Evolutionary conservation across 1,140 invertebrate species (phyloP), one percentile per base, ranked within the genome.

Genomic region (Heliothis virescens): DNA sequence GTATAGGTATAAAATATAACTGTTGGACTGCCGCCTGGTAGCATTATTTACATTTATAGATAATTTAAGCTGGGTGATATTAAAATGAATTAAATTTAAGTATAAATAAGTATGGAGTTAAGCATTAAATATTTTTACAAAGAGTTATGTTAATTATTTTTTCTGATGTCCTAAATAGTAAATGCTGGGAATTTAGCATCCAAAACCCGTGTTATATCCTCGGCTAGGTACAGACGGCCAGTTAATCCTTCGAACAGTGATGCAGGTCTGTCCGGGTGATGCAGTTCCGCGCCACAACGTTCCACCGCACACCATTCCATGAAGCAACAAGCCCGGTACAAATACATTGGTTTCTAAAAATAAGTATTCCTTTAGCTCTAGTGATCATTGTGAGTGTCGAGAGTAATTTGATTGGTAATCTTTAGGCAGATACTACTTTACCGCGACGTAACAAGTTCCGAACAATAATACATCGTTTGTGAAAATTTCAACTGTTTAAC

Each of bases 171-270:
- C 86, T 89, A 95, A 18, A 94, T 41, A 77, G 88, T 87, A 77
- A 91, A 91, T 5, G 86, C 94, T 18, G 97, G 97, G 92, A 98
- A 98, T 91, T 96, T 96, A 1, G 97, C 96, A 7, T 95, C 88
- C 50, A 86, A 60, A 13, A 97, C 96, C 71, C 96, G 88, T 67
- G 95, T 89, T 7, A 98, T 86, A 87, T 98, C 97, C 47, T 95
- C 86, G 9, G 97, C 91, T 75, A 97, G 96, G 87, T 97, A 98
- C 85, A 97, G 95, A 4, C 96, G 96, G 18, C 97, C 97, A 50
- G 96, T 94, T 18, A 97, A 88, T 18, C 98, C 98, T 96, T 99
- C 98, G 94, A 97, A 99, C 11, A 99, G 92, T 1, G 98, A 99
- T 71, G 96, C 96, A 0, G 98, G 98, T 81, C 96, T 93, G 94